Evolutionary conservation across 2,797 vertebrate genomes (phyloP).

Genomic region (Odontamblyopus lacepedii): DNA sequence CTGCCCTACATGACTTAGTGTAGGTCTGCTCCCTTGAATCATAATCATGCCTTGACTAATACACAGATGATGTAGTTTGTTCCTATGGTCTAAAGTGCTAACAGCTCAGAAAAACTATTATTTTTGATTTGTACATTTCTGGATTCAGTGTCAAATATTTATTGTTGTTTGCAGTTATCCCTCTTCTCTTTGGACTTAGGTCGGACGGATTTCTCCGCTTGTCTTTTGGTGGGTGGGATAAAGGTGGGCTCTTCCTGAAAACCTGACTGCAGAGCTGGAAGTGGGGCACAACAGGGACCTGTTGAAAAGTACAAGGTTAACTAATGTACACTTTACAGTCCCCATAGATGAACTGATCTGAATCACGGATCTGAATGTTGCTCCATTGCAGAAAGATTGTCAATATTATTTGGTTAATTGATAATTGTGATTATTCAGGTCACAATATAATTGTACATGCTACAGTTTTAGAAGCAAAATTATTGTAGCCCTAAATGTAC

Average conservation of each 20-base stretch:
- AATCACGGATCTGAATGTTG: slow-evolving; percentile 13
- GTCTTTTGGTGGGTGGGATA: slow-evolving; percentile 81
- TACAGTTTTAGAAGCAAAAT: not conserved
- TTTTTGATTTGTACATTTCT: not conserved
- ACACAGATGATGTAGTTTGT: slow-evolving; percentile 20
- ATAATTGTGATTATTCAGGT: not conserved
- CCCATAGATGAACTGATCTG: no score
- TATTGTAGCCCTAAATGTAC: not conserved
- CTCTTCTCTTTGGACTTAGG: slow-evolving; percentile 83
- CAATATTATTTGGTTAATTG: not conserved
- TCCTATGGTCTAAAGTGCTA: slow-evolving; percentile 64
- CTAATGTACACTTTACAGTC: no score
- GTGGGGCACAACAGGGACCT: slow-evolving; percentile 48
- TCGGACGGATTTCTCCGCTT: slow-evolving; percentile 68
- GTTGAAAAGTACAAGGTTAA: not conserved
- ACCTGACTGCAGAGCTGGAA: slow-evolving; percentile 42
- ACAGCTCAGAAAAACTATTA: slow-evolving; percentile 6
- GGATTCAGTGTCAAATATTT: slow-evolving; percentile 27
- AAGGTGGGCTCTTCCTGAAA: slow-evolving; percentile 76
- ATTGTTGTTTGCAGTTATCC: slow-evolving; percentile 86
- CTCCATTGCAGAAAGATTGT: slow-evolving; percentile 8
- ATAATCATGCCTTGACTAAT: slow-evolving; percentile 13
- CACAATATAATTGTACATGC: not conserved
- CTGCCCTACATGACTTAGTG: slow-evolving; percentile 12
- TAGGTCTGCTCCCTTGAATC: slow-evolving; percentile 35